A percentile compares a stretch with the other conserved stretches of the same genome.
Evolutionary conservation across 2,888 invertebrate species (phyloP).

Genomic region (Platypus cylindrus): DNA sequence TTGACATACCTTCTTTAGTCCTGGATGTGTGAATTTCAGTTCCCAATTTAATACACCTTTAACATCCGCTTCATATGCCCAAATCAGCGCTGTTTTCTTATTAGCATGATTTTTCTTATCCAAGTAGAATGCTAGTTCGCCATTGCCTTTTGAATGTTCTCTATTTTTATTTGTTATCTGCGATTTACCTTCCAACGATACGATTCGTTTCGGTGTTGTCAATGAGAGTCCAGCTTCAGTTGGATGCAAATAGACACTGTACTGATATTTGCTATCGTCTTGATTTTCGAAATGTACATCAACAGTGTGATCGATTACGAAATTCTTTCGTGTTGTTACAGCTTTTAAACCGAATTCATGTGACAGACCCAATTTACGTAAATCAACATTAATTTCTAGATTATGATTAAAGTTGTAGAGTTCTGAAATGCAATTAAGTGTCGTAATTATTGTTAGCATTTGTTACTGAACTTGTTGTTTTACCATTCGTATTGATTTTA

Average conservation of each 20-base stretch:
- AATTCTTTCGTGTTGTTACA: conserved; percentile 46
- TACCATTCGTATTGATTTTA: conserved; percentile 37
- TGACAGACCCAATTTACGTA: conserved; percentile 59
- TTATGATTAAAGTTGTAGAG: conserved; percentile 45
- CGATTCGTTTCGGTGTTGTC: conserved; percentile 53
- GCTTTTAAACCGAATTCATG: conserved; percentile 63
- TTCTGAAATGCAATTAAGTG: conserved; percentile 28
- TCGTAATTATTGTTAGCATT: background rate
- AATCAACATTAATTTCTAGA: conserved; percentile 52
- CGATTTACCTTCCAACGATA: conserved; percentile 45
- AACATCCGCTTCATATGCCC: conserved; percentile 41
- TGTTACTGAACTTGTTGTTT: conserved; percentile 2
- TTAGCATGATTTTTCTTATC: conserved; percentile 59
- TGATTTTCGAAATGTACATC: conserved; percentile 59
- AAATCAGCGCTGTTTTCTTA: conserved; percentile 49
- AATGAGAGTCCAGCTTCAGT: conserved; percentile 50
- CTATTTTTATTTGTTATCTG: conserved; percentile 23
- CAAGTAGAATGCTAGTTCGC: conserved; percentile 51
- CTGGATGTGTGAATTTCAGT: conserved; percentile 54
- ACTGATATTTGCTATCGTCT: conserved; percentile 58
- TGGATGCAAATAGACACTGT: conserved; percentile 52
- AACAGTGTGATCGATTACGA: conserved; percentile 50
- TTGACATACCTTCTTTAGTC: conserved; percentile 38
- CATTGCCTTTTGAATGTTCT: conserved; percentile 44
- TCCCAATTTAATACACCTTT: conserved; percentile 41